Conservation (phyloP, 2,888 invertebrate genomes). For the Crepidodera aurea region DNA sequence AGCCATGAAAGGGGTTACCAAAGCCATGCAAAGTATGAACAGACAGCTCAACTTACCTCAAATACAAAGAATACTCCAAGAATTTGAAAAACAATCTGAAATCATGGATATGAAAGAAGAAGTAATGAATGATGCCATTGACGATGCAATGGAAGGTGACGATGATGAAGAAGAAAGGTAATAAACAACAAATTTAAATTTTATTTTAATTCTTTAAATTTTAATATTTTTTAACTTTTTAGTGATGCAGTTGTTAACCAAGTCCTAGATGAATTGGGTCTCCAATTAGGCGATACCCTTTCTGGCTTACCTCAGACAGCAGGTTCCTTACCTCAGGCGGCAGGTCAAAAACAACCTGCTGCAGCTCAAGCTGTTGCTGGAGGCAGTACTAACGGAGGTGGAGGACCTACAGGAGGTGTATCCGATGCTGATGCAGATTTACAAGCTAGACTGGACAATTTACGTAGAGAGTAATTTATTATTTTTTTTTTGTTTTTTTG, state of each 20-base stretch:
- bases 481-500: no score
- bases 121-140: constrained; percentile 99
- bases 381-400: constrained; percentile 54
- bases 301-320: constrained; percentile 83
- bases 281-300: constrained; percentile 92
- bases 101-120: constrained; percentile 99
- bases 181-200: constrained; percentile 12
- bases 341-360: constrained; percentile 70
- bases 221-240: constrained; percentile 53
- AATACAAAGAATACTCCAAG: constrained; percentile 96
- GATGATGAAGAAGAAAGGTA: constrained; percentile 97
- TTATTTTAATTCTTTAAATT: not conserved
- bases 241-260: constrained; percentile 95
- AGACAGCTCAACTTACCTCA: constrained; percentile 96
- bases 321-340: constrained; percentile 66
- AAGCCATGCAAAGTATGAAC: constrained; percentile 99
- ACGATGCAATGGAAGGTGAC: constrained; percentile 99
- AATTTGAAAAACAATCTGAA: constrained; percentile 99
- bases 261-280: constrained; percentile 96
- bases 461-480: constrained; percentile 79
- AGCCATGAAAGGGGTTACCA: constrained; percentile 98
- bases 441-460: constrained; percentile 94
- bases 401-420: constrained; percentile 57
- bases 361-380: constrained; percentile 63
- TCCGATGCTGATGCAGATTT: constrained; percentile 96